Evolutionary conservation across 1,140 invertebrate species (phyloP), one percentile per base, ranked within the genome.

Genomic region (Drosophila rhopaloa): DNA sequence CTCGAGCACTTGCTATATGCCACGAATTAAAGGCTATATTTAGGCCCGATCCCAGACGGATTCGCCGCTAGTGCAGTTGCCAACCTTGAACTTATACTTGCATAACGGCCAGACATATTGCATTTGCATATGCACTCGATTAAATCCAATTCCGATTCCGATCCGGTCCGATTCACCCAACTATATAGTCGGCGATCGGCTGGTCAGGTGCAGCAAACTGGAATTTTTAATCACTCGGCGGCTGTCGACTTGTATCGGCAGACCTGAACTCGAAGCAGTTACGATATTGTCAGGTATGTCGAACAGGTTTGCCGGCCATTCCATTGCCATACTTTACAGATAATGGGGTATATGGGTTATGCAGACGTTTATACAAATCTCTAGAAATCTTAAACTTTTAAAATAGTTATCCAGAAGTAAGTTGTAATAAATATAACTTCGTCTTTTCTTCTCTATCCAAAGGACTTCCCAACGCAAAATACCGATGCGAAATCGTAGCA

Each of bases 191-290:
- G 48, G 29, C 27, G 4, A 35, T 27, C n/a, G 66, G 70, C 51
- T 81, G 81, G 83, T 81, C 80, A 81, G 75, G 71, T 82, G 76
- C 70, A 82, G 50, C 14, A 79, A 88, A 79, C 79, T 73, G 83
- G 82, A 88, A 88, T 88, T 65, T 70, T 29, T 79, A 86, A 79
- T 78, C 48, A 43, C 38, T 50, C 43, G 41, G 61, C 76, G 41
- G 61, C 81, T 76, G 83, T 86, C 82, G 77, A 46, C 37, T 62
- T 61, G 71, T 51, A 86, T 86, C 83, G 77, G 83, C 79, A 72
- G 82, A 86, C 75, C 75, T 82, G 71, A 29, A 60, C 40, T 48
- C 35, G 10, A 24, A 37, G 29, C 43, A 43, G 16, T 57, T 19
- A 43, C n/a, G 47, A 57, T 19, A 43, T 16, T 32, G 50, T 16